Evolutionary conservation across 2,888 invertebrate genomes (phyloP), one percentile per base, ranked within the genome.

Genomic region (Acrocera orbiculus): DNA sequence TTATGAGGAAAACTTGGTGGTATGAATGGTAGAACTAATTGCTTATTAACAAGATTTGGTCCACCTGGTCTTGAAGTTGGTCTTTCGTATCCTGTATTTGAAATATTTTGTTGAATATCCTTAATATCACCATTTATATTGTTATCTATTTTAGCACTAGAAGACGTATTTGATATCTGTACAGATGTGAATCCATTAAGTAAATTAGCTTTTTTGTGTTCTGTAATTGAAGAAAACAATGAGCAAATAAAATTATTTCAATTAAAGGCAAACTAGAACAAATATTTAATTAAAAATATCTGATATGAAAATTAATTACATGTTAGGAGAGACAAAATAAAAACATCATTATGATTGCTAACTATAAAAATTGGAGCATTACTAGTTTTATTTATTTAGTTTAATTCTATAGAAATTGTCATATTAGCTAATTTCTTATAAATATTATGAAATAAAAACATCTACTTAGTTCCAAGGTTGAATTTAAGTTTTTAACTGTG

Each of bases 1-100:
- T 65, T 63, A 53, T 72, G 69, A 35, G 81, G 79, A 64, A 90
- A 90, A 61, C 82, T 80, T 37, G 90, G 89, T 39, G 87, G 89
- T 53, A 90, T 77, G 66, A 90, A 89, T 43, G 89, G 83, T 45
- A 86, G 65, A 46, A 75, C 83, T 55, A 83, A 70, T 59, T 85
- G 85, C 62, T 79, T 82, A 65, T 80, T 81, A 52, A 81, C 77
- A 63, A 80, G 68, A 66, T 77, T 75, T 44, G 66, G 68, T 35
- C 60, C 60, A 30, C 54, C 55, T 5, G 58, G 51, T 8, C 59
- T 49, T 10, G 40, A 44, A n/a, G 32, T 40, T 19, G 37, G 40
- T 9, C 44, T 40, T 25, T 45, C 44, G 37, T 40, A 42, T 40
- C 41, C 43, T 42, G 44, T 29, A 31, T 43, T 40, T 6, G 46